Evolutionary conservation across 2,113 vertebrate genomes (phyloP).

Genomic region (Astatoreochromis straeleni): DNA sequence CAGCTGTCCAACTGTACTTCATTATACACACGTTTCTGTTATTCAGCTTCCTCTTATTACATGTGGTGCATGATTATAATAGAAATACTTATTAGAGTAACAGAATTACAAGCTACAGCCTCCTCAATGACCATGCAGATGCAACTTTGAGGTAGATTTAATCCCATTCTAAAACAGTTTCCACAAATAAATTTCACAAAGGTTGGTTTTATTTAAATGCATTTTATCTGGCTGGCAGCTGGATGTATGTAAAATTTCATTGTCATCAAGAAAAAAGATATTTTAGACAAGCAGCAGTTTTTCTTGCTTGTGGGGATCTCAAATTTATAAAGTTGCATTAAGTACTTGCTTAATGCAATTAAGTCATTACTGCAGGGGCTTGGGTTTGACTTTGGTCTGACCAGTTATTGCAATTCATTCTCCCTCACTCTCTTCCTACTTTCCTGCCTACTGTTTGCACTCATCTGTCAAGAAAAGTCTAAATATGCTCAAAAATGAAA

Average conservation of each 20-base stretch:
- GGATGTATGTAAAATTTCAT: background rate
- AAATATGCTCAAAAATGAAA: background rate
- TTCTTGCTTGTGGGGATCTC: background rate
- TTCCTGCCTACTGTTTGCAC: background rate
- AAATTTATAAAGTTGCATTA: background rate
- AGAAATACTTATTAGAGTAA: background rate
- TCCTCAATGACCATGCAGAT: background rate
- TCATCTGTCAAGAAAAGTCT: background rate
- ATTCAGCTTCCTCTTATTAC: background rate
- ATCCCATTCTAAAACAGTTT: background rate
- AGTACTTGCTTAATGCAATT: background rate
- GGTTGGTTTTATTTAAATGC: rapidly evolving
- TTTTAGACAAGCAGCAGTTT: background rate
- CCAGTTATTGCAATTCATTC: background rate
- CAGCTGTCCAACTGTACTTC: background rate
- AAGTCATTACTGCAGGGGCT: background rate
- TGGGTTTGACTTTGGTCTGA: background rate
- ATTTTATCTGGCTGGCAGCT: background rate
- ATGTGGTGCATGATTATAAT: background rate
- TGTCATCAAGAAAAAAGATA: background rate
- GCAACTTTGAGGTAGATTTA: background rate
- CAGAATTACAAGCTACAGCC: background rate
- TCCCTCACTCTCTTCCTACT: background rate
- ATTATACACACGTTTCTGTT: background rate
- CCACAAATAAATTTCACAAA: background rate